Evolutionary conservation across 2,888 invertebrate genomes (phyloP), one percentile per base, ranked within the genome.

Genomic region (Anoplius nigerrimus): DNA sequence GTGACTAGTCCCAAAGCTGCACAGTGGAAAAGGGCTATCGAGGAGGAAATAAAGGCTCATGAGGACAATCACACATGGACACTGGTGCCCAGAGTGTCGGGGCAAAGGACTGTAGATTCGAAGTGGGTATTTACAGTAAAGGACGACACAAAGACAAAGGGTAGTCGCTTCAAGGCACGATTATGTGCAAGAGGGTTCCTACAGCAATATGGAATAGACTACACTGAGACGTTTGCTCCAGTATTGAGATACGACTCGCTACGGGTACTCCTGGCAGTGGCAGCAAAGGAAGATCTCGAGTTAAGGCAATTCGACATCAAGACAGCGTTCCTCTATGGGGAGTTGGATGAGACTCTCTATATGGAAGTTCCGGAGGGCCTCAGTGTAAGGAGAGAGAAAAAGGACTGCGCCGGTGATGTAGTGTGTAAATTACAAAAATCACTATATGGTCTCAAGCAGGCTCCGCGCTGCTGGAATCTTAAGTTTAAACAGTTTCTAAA

Each of bases 81-180:
- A 42, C 8, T 71, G 13, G 75, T 69, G 16, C 59, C 46, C 59
- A 66, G 61, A 61, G 57, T 52, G 2, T 5, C 62, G 8, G 18
- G 20, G 0, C 63, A 21, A 34, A 66, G 20, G 24, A 42, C 58
- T 2, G 76, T 76, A 4, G 67, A 72, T 13, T 73, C 71, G 8
- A 72, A 72, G 56, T 80, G 76, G 80, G 78, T 79, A 0, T 78
- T 74, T 62, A 52, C 52, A 22, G 52, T 76, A 0, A 75, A 74
- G 24, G 13, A 57, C 1, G 66, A 75, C 45, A 21, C 59, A 15
- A 58, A 72, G 13, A 69, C 67, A 3, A 62, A 45, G 24, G 18
- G 53, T 11, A 62, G 61, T 6, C 66, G 62, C 6, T 79, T 67
- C 62, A 77, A 78, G 45, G 75, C 75, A 0, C 48, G 77, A 43